A percentile compares a stretch with the other conserved stretches of the same genome.
Evolutionary conservation across 1,140 invertebrate genomes (phyloP).

Genomic region (Adelges cooleyi): DNA sequence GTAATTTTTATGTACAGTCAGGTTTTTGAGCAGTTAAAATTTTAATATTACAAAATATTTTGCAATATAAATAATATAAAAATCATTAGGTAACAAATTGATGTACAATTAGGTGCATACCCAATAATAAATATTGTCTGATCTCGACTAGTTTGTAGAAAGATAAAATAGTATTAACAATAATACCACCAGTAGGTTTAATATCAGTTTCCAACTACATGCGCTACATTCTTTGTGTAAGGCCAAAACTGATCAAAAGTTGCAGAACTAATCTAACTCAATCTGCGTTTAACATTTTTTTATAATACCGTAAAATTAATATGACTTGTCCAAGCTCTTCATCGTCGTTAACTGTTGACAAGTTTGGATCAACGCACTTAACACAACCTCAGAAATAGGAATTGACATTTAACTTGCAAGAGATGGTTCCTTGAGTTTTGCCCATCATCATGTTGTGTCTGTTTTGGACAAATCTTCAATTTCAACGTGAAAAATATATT

Average conservation of each 20-base stretch:
- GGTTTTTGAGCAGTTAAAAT: no score
- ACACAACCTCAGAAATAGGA: neutral
- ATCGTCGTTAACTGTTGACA: neutral
- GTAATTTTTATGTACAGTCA: no score
- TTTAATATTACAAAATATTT: no score
- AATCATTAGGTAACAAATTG: no score
- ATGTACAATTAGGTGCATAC: no score
- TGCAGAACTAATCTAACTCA: neutral
- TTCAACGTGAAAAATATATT: no score
- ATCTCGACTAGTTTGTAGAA: no score
- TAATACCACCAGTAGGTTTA: no score
- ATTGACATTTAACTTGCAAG: neutral
- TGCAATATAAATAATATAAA: no score
- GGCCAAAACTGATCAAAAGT: neutral
- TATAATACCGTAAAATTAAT: neutral
- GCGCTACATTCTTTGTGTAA: neutral
- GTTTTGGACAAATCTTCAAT: neutral
- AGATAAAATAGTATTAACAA: no score
- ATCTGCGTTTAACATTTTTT: neutral
- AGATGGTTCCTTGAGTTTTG: neutral
- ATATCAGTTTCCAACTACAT: neutral
- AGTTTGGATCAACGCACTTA: neutral
- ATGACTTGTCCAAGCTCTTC: neutral
- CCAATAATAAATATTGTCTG: no score
- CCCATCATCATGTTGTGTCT: neutral